Base-by-base conservation (phyloP, 2,888 invertebrate genomes). In the Hipparchia semele region DNA sequence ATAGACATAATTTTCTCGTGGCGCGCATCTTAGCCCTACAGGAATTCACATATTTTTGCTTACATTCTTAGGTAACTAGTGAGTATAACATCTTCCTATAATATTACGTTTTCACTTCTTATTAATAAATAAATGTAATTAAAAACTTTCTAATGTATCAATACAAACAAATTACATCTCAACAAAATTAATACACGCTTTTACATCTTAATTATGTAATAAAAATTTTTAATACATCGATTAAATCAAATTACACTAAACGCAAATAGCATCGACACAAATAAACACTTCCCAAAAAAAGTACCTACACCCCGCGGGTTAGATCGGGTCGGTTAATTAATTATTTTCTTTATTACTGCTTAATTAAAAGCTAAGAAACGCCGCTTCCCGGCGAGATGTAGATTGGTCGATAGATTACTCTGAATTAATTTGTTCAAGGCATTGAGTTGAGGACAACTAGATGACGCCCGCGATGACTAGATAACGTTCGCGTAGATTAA, bases 341-440 rank as follows among this genome's bases (percentile, higher is more conserved):
- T 82, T 79, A 81, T 80, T 78, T 79, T 79, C 77, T 79, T 79
- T 81, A 81, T 80, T 78, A 81, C 75, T 77, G 77, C 75, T 80
- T 80, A 80, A 81, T 81, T 80, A 80, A 80, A 81, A 79, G 77
- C 76, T 79, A 79, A 77, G 80, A 78, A 80, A 78, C 77, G 77
- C 71, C 74, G 74, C 72, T 76, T 71, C 70, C 68, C 74, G 69
- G 62, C 77, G 60, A 75, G 72, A 73, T 70, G 77, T 72, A 74
- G 77, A 78, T 77, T 77, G 76, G 76, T 73, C 78, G 76, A 78
- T 79, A 73, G 79, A 79, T 80, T 76, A 78, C 77, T 72, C 61
- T 72, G 76, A 77, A 79, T 78, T 77, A 78, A 80, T 79, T 81
- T 77, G 77, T 71, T 80, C 72, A 13, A 58, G 23, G 8, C 58